These are phyloP conservation scores for Hartigia nigra DNA, from an alignment of 2,888 invertebrate species.

Conservation along the genomic window DNA sequence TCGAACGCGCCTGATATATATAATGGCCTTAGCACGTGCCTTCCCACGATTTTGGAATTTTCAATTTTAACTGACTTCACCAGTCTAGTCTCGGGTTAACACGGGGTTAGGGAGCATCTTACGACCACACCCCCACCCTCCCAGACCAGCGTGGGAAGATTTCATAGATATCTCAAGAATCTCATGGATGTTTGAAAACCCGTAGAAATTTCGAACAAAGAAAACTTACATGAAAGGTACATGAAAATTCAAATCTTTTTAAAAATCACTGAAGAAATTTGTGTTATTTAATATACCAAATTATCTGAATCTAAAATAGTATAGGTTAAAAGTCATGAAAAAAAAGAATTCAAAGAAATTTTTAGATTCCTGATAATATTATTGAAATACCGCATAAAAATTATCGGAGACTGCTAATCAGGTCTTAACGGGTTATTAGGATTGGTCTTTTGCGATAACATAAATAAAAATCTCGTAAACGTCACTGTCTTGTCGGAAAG, in stretches of 20 bases:
- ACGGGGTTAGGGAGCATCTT: slow-evolving; percentile 16
- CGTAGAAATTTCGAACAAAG: background rate
- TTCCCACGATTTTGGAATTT: slow-evolving; percentile 17
- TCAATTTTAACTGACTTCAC: slow-evolving; percentile 1
- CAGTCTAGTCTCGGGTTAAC: slow-evolving; percentile 12
- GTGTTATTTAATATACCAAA: background rate
- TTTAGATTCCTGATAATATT: background rate
- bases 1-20: slow-evolving; percentile 1
- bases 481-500: slow-evolving; percentile 29
- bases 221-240: background rate
- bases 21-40: slow-evolving; percentile 6
- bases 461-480: background rate
- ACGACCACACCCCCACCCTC: slow-evolving; percentile 17
- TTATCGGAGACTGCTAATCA: background rate
- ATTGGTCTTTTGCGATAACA: background rate
- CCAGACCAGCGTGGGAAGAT: slow-evolving; percentile 17
- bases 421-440: background rate
- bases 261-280: background rate
- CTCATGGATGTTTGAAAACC: background rate
- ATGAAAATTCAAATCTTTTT: background rate
- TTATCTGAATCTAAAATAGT: background rate
- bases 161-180: background rate
- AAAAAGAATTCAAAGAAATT: background rate
- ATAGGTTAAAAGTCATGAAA: background rate
- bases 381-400: background rate